phyloP scores from a whole-genome alignment of 2,113 vertebrate genomes.

The Psophia crepitans region DNA sequence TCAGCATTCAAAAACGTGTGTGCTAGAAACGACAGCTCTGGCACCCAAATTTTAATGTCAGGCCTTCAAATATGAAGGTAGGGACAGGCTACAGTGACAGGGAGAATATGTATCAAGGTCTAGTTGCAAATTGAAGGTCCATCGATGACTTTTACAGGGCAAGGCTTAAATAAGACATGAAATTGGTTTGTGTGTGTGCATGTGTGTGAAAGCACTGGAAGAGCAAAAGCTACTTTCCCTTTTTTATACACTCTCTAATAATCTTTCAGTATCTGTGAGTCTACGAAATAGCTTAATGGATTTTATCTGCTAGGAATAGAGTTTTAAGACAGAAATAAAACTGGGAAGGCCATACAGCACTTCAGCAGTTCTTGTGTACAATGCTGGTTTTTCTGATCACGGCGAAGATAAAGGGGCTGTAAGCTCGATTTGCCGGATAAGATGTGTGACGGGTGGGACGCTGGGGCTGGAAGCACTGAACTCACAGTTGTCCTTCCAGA shows the following conservation, averaged over 20 bases:
- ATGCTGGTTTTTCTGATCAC: not conserved
- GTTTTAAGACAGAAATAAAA: constrained; percentile 1
- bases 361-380: not conserved
- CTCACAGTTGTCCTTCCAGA: not conserved
- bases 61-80: not conserved
- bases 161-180: not conserved
- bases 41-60: not conserved
- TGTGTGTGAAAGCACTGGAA: not conserved
- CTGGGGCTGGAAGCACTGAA: not conserved
- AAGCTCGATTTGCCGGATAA: not conserved
- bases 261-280: not conserved
- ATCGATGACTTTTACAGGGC: not conserved
- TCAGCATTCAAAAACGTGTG: not conserved
- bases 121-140: not conserved
- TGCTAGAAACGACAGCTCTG: not conserved
- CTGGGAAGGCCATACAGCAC: not conserved
- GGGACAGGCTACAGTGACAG: not conserved
- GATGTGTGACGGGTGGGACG: not conserved
- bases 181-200: not conserved
- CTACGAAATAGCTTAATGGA: not conserved
- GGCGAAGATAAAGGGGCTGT: not conserved
- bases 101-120: not conserved
- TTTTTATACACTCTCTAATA: not conserved
- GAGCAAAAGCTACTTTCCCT: not conserved
- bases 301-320: not conserved